Evolutionary conservation across 2,888 invertebrate genomes (phyloP), one percentile per base, ranked within the genome.

Genomic region (Steromphala cineraria): DNA sequence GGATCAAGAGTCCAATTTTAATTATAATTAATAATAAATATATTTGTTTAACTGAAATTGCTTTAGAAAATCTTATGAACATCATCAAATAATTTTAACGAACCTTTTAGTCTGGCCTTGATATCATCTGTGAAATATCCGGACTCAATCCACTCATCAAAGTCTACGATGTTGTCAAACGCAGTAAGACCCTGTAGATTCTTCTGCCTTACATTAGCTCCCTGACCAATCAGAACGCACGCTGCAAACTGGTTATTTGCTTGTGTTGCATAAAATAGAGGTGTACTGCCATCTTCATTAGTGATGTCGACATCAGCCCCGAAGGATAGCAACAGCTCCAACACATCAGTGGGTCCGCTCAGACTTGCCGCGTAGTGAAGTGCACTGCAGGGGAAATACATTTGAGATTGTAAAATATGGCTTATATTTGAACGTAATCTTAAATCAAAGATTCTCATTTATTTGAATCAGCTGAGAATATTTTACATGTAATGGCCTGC

Each of bases 91-190:
- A 46, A 36, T 40, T 67, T 67, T 24, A 8, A 56, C 56, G 13
- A 46, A 92, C 92, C 92, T 91, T 92, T 92, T 15, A 93, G 81
- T 81, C 92, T 87, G 0, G 92, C 91, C 79, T 88, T 89, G 24
- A 92, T 90, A 21, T 93, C 92, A 56, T 92, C 91, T 52, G 86
- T 86, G 83, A 93, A 93, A 76, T 91, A 92, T 7, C 92, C 92
- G 83, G 91, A 91, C n/a, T 91, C 90, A 67, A 92, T 90, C 93
- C 93, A 93, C 76, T 93, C 93, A 52, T 93, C 92, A 86, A 91
- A 92, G 83, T 93, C 93, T 53, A 89, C 82, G 28, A 93, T 91
- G 82, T 89, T 89, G 83, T 93, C 93, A 85, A 93, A 92, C 4
- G 92, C 92, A 56, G 92, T 91, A 78, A 90, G 84, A 79, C 91